Evolutionary conservation across 2,113 vertebrate genomes (phyloP).

Genomic region (Sialia sialis): DNA sequence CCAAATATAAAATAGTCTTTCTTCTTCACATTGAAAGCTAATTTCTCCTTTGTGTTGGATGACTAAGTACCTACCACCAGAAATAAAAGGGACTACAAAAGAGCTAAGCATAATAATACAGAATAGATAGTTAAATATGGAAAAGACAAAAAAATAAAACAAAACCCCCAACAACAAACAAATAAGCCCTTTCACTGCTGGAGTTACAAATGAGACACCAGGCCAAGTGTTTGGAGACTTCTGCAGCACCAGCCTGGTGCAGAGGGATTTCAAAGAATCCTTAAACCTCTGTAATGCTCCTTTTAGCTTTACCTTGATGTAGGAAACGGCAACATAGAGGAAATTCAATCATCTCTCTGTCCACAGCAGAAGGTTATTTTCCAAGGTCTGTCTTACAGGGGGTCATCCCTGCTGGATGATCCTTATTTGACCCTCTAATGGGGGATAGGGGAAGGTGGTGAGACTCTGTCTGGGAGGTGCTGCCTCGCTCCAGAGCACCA

Average conservation of each 20-base stretch:
- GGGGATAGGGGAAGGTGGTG: background rate
- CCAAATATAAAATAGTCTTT: background rate
- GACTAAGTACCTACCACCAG: background rate
- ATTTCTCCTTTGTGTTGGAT: background rate
- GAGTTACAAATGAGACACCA: background rate
- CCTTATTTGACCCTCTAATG: fast-evolving
- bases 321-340: background rate
- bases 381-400: background rate
- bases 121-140: background rate
- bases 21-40: background rate
- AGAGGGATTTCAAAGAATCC: background rate
- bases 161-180: background rate
- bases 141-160: background rate
- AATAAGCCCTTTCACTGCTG: fast-evolving
- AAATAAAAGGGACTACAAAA: background rate
- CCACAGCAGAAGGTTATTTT: background rate
- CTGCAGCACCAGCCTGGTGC: background rate
- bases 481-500: background rate
- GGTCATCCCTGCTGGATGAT: background rate
- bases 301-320: background rate
- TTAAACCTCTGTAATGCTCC: background rate
- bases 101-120: background rate
- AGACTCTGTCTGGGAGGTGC: background rate
- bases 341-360: background rate
- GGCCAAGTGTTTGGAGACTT: background rate